These are phyloP conservation scores for Chloropsis cyanopogon DNA, from an alignment of 2,113 vertebrate genomes.

Conservation along the genomic window DNA sequence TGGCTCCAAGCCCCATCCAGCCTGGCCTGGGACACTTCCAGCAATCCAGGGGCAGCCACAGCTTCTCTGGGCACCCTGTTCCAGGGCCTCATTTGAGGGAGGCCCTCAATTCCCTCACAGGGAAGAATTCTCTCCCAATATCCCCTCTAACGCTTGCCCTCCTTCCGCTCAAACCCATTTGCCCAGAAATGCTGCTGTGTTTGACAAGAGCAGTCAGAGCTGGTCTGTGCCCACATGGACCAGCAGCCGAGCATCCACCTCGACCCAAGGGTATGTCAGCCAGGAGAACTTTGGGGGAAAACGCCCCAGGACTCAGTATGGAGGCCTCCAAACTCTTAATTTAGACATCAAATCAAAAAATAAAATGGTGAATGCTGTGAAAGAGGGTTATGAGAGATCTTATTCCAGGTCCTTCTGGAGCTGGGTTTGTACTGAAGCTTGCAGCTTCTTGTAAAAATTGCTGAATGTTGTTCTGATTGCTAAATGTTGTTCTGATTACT, in stretches of 20 bases:
- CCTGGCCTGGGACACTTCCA: rapidly evolving
- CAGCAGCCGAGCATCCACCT: neutral
- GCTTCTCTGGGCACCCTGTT: neutral
- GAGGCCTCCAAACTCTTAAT: neutral
- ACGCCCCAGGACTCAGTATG: neutral
- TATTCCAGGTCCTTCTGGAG: neutral
- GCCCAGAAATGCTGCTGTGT: neutral
- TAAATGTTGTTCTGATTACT: neutral
- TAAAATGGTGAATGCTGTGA: neutral
- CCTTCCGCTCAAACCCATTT: neutral
- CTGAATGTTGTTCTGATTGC: neutral
- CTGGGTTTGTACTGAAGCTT: neutral
- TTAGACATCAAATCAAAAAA: neutral
- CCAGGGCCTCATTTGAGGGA: neutral
- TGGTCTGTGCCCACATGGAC: neutral
- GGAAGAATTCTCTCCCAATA: neutral
- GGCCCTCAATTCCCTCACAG: neutral
- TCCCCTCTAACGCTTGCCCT: neutral
- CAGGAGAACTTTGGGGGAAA: neutral
- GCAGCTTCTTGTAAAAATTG: neutral
- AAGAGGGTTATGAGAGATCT: neutral
- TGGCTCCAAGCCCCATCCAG: rapidly evolving
- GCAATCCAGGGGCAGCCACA: neutral
- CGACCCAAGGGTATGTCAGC: rapidly evolving
- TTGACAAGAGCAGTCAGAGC: neutral